A percentile compares a stretch with the other conserved stretches of the same genome.
These are phyloP conservation scores for Serilophus lunatus DNA, from an alignment of 2,113 vertebrate species.

Conservation along the genomic window DNA sequence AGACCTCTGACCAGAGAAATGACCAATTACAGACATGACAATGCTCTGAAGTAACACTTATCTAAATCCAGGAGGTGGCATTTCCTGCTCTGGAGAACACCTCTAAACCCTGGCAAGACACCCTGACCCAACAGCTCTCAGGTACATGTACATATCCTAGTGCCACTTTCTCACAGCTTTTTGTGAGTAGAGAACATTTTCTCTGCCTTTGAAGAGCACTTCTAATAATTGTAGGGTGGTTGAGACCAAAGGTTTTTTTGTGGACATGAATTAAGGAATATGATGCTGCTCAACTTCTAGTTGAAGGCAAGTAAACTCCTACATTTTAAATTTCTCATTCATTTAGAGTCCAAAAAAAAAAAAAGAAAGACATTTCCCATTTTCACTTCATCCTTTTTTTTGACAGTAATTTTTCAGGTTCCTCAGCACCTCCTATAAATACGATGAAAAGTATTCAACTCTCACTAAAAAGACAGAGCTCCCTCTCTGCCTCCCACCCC, in stretches of 20 bases:
- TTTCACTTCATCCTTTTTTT: background rate
- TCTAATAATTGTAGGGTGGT: background rate
- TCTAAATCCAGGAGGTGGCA: background rate
- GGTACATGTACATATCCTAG: accelerated
- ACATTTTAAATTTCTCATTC: background rate
- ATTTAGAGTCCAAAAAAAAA: background rate
- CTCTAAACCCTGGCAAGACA: background rate
- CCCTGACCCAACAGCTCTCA: background rate
- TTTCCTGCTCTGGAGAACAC: accelerated
- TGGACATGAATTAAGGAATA: background rate
- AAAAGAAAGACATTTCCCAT: background rate
- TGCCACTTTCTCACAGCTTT: background rate
- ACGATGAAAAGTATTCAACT: background rate
- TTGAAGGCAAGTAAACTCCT: background rate
- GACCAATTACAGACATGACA: background rate
- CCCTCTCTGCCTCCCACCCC: background rate
- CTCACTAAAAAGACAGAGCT: background rate
- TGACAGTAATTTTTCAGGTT: background rate
- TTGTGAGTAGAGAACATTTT: background rate
- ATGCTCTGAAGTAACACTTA: background rate
- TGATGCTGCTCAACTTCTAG: background rate
- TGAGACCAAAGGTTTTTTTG: background rate
- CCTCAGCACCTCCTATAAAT: background rate
- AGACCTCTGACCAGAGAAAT: background rate
- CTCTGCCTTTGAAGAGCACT: background rate